A percentile compares a stretch with the other conserved stretches of the same genome.
Evolutionary conservation across 2,888 invertebrate genomes (phyloP).

Genomic region (Allophyes oxyacanthae): DNA sequence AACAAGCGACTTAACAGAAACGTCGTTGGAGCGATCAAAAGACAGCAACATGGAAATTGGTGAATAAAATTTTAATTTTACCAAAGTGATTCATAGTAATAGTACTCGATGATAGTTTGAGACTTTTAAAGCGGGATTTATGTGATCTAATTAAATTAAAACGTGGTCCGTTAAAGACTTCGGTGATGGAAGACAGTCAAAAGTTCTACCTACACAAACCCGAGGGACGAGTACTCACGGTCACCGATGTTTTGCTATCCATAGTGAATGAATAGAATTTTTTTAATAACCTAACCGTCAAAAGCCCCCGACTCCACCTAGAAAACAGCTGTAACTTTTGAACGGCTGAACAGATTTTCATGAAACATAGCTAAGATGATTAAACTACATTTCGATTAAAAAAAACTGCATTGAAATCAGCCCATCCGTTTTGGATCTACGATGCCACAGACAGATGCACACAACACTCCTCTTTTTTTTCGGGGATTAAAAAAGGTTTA

Average conservation of each 20-base stretch:
- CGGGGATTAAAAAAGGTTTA: too few relatives aligned
- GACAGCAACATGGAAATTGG: constrained; percentile 22
- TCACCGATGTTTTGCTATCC: not conserved
- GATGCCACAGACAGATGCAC: too few relatives aligned
- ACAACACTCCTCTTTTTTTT: too few relatives aligned
- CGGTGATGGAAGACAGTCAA: constrained; percentile 20
- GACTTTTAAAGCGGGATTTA: constrained; percentile 38
- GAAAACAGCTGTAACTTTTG: too few relatives aligned
- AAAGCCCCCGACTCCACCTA: too few relatives aligned
- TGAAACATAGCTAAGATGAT: too few relatives aligned
- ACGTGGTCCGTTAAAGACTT: constrained; percentile 37
- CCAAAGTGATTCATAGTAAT: constrained; percentile 37
- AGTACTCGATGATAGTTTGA: constrained; percentile 34
- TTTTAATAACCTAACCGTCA: too few relatives aligned
- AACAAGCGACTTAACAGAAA: constrained; percentile 58
- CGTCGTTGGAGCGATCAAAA: constrained; percentile 48
- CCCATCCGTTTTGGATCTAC: too few relatives aligned
- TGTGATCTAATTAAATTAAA: constrained; percentile 40
- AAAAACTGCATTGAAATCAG: too few relatives aligned
- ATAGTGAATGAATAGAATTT: constrained; percentile 11
- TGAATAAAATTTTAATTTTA: constrained; percentile 38
- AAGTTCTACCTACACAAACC: constrained; percentile 7
- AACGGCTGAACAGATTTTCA: too few relatives aligned
- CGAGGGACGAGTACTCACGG: constrained; percentile 7
- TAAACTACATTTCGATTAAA: too few relatives aligned